Percentiles rank a stretch among this genome's conserved stretches.
phyloP scores from a whole-genome alignment of 1,140 invertebrate genomes.

The Pantala flavescens region DNA sequence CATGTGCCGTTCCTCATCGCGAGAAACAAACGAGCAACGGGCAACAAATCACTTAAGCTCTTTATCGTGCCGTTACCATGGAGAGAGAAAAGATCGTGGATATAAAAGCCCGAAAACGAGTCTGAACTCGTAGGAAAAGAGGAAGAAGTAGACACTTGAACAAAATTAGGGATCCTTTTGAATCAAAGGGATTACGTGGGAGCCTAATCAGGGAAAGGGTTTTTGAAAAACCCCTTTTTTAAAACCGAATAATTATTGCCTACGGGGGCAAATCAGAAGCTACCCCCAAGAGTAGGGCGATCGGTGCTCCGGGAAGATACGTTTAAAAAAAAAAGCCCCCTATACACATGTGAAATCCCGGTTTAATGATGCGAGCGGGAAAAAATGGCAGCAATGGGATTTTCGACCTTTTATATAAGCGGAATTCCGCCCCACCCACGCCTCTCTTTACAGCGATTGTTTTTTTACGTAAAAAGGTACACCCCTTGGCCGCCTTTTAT shows the following conservation, averaged over 20 bases:
- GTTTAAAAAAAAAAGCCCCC: not conserved
- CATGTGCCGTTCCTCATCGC: no score
- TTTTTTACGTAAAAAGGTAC: no score
- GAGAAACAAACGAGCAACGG: not conserved
- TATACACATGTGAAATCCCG: not conserved
- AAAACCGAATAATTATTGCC: slow-evolving; percentile 1
- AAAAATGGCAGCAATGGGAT: not conserved
- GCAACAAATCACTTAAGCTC: not conserved
- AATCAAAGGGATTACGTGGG: not conserved
- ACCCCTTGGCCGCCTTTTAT: no score
- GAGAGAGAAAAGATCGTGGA: not conserved
- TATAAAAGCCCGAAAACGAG: not conserved
- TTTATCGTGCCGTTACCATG: not conserved
- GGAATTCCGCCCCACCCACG: no score
- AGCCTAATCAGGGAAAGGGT: no score
- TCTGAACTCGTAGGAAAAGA: not conserved
- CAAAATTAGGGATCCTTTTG: not conserved
- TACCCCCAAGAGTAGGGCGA: not conserved
- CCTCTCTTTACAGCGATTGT: no score
- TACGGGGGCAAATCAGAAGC: not conserved
- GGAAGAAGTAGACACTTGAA: not conserved
- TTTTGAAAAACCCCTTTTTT: not conserved
- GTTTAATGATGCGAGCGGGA: not conserved
- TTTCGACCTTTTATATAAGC: no score
- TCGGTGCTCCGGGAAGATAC: not conserved